Conservation (phyloP, 2,113 vertebrate species). For the Leptodactylus fuscus region DNA sequence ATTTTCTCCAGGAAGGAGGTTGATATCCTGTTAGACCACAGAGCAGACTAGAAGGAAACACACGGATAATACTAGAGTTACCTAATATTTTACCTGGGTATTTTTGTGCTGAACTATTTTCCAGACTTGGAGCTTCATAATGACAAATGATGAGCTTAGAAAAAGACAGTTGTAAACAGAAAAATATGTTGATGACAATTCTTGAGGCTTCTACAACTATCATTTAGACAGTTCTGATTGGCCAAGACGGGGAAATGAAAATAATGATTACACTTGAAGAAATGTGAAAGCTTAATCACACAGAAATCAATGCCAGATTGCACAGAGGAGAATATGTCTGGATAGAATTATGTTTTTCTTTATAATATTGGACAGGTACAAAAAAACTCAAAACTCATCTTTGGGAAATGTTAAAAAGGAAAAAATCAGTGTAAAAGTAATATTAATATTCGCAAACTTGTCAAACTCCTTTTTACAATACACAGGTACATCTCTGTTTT, state of each 20-base stretch:
- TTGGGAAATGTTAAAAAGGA: background rate
- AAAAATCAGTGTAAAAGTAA: background rate
- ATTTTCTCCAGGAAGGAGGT: background rate
- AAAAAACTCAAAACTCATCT: background rate
- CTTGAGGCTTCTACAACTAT: background rate
- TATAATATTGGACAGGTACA: background rate
- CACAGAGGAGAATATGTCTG: background rate
- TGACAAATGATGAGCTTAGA: slow-evolving; percentile 7
- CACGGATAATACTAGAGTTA: background rate
- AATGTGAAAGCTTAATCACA: slow-evolving; percentile 27
- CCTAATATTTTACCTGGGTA: background rate
- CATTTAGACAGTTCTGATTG: slow-evolving; percentile 25
- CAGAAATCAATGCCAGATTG: slow-evolving; percentile 31
- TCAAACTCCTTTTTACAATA: no score
- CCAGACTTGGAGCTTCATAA: background rate
- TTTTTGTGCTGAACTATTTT: background rate
- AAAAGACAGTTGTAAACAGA: background rate
- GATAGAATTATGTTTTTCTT: background rate
- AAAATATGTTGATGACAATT: slow-evolving; percentile 11
- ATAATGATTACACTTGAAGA: slow-evolving; percentile 44
- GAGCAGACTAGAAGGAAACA: background rate
- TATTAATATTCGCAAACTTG: background rate
- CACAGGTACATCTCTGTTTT: no score
- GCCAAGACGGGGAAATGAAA: slow-evolving; percentile 21
- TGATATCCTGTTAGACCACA: background rate